Evolutionary conservation across 2,113 vertebrate species (phyloP).

Genomic region (Tyrannus savana): DNA sequence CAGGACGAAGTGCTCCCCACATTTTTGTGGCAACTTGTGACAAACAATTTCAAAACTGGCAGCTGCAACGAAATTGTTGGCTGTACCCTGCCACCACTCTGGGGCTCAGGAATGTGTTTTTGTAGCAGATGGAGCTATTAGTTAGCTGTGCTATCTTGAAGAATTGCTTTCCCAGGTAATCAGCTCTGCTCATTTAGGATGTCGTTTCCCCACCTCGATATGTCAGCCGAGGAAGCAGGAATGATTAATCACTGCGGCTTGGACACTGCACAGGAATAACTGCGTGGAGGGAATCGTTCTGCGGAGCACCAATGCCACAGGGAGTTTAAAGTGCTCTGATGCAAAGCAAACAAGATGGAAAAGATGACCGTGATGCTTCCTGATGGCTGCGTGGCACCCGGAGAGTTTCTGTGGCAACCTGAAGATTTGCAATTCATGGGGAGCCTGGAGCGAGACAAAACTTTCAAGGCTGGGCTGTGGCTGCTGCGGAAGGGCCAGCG

Average conservation of each 20-base stretch:
- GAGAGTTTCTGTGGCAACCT: slow-evolving; percentile 73
- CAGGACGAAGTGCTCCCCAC: neutral
- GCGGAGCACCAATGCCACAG: slow-evolving; percentile 17
- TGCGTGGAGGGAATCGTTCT: slow-evolving; percentile 46
- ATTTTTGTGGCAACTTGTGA: neutral
- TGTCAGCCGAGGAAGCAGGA: slow-evolving; percentile 74
- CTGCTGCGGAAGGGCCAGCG: slow-evolving; percentile 19
- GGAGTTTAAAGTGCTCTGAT: slow-evolving; percentile 54
- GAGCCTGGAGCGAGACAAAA: slow-evolving; percentile 52
- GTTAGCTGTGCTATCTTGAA: slow-evolving; percentile 79
- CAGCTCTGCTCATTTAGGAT: slow-evolving; percentile 83
- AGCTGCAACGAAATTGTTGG: neutral
- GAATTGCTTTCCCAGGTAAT: slow-evolving; percentile 90
- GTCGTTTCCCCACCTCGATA: slow-evolving; percentile 75
- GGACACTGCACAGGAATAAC: slow-evolving; percentile 69
- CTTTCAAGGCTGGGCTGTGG: slow-evolving; percentile 31
- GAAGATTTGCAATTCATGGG: slow-evolving; percentile 63
- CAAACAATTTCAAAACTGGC: slow-evolving; percentile 50
- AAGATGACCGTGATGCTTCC: slow-evolving; percentile 62
- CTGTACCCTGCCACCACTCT: slow-evolving; percentile 55
- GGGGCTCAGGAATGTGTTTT: slow-evolving; percentile 72
- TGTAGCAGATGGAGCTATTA: slow-evolving; percentile 83
- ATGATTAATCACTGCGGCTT: slow-evolving; percentile 77
- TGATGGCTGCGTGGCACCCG: slow-evolving; percentile 31
- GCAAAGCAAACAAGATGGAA: slow-evolving; percentile 65